Evolutionary conservation across 2,888 invertebrate species (phyloP), one percentile per base, ranked within the genome.

Genomic region (Acleris laterana): DNA sequence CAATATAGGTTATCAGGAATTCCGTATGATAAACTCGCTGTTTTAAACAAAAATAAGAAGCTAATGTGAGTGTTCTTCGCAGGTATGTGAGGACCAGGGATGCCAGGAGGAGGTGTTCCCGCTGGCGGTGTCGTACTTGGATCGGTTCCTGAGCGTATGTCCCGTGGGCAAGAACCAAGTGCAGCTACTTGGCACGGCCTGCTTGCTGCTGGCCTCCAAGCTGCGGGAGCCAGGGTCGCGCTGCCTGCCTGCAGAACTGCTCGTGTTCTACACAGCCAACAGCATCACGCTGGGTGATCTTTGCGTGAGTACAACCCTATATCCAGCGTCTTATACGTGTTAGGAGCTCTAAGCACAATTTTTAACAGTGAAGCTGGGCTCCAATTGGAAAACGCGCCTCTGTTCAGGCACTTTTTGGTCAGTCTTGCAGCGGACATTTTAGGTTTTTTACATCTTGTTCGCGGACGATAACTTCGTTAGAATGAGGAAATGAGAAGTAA

Each of bases 41-140:
- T 63, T 74, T 71, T 69, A 63, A 68, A 67, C 63, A 63, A n/a
- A 13, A 32, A 17, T 57, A 25, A 59, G 16, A 52, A 57, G 13
- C 58, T 63, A 65, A 53, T 13, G n/a, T 11, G 51, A 68, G 66
- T 42, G 69, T 73, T 72, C 63, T 73, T 93, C 89, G 55, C 94
- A 98, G 98, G 98, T 99, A 75, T 98, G 98, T 92, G 98, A 98
- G 84, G 98, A 98, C 84, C 97, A 97, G 84, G 95, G 96, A 78
- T 97, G 98, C 84, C 98, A 98, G 89, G 97, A 98, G 83, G 98
- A 98, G 85, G 98, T 99, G 72, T 98, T 98, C 85, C 96, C 97
- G 53, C 93, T 99, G 82, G 97, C 99, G 63, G 96, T 98, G 88
- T 97, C 97, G 85, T 98, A 97, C 91, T 93, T 99, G 94, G 99